A percentile compares a stretch with the other conserved stretches of the same genome.
Conservation (phyloP, 2,113 vertebrate species). For the Triplophysa tibetana region DNA sequence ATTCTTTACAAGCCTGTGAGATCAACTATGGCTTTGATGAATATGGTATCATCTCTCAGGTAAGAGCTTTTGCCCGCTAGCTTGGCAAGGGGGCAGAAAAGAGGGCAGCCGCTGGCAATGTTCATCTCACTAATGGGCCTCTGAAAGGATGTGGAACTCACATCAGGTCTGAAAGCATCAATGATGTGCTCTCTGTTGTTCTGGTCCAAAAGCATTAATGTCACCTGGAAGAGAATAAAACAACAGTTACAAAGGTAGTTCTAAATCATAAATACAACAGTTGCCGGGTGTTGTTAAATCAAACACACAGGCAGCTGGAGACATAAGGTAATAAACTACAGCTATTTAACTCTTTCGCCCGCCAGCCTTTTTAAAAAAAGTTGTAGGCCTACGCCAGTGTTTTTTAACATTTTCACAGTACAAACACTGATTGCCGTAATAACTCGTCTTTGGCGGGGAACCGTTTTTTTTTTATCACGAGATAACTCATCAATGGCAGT, state of each 20-base stretch:
- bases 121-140: conserved; percentile 93
- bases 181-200: conserved; percentile 96
- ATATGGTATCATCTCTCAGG: conserved; percentile 92
- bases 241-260: not conserved
- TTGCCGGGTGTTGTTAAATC: too few relatives aligned
- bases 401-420: too few relatives aligned
- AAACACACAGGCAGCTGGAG: too few relatives aligned
- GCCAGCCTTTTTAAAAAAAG: too few relatives aligned
- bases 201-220: conserved; percentile 96
- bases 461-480: too few relatives aligned
- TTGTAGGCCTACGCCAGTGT: too few relatives aligned
- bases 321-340: too few relatives aligned
- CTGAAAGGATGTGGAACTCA: conserved; percentile 93
- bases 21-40: conserved; percentile 97
- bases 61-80: conserved; percentile 92
- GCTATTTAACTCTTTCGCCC: too few relatives aligned
- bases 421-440: too few relatives aligned
- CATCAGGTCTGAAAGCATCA: conserved; percentile 91
- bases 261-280: too few relatives aligned
- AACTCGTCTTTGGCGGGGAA: too few relatives aligned
- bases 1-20: conserved; percentile 86
- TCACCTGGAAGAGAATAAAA: conserved; percentile 78
- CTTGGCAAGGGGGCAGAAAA: conserved; percentile 92
- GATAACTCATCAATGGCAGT: too few relatives aligned
- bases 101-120: conserved; percentile 95